phyloP scores from a whole-genome alignment of 2,113 vertebrate genomes.

The Pterophyllum scalare region DNA sequence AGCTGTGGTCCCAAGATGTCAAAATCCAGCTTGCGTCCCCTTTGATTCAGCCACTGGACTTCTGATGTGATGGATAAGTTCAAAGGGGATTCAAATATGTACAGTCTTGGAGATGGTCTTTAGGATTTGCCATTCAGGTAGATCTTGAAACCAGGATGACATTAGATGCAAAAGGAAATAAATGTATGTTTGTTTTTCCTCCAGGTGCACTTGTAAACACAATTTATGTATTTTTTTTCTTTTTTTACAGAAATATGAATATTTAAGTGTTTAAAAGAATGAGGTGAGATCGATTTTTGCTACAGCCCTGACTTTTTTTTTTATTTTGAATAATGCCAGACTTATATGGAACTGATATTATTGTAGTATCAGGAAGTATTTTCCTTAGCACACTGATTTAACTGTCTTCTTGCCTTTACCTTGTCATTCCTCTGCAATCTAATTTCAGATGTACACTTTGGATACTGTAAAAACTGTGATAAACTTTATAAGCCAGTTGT shows the following conservation, averaged over 20 bases:
- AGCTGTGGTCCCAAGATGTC: constrained; percentile 50
- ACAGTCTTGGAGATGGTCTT: constrained; percentile 46
- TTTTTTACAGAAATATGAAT: constrained; percentile 92
- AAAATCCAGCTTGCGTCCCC: constrained; percentile 74
- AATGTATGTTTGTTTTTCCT: constrained; percentile 81
- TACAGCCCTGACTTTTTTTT: constrained; percentile 71
- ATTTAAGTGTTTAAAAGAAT: constrained; percentile 78
- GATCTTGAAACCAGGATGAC: constrained; percentile 30
- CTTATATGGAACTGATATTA: constrained; percentile 64
- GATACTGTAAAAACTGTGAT: constrained; percentile 97
- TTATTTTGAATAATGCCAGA: constrained; percentile 79
- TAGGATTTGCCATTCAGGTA: constrained; percentile 32
- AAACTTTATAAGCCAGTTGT: constrained; percentile 96
- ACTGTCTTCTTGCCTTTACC: constrained; percentile 88
- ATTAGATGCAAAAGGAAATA: constrained; percentile 63
- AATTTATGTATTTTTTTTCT: constrained; percentile 62
- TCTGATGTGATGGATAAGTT: constrained; percentile 47
- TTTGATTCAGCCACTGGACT: constrained; percentile 71
- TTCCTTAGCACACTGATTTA: constrained; percentile 85
- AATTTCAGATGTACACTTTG: constrained; percentile 89
- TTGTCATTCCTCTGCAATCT: constrained; percentile 86
- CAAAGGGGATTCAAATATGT: constrained; percentile 72
- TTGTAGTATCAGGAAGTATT: constrained; percentile 70
- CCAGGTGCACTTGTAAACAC: constrained; percentile 92
- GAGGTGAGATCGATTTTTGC: constrained; percentile 63